phyloP scores from a whole-genome alignment of 2,113 vertebrate genomes.

The Lepisosteus osseus region DNA sequence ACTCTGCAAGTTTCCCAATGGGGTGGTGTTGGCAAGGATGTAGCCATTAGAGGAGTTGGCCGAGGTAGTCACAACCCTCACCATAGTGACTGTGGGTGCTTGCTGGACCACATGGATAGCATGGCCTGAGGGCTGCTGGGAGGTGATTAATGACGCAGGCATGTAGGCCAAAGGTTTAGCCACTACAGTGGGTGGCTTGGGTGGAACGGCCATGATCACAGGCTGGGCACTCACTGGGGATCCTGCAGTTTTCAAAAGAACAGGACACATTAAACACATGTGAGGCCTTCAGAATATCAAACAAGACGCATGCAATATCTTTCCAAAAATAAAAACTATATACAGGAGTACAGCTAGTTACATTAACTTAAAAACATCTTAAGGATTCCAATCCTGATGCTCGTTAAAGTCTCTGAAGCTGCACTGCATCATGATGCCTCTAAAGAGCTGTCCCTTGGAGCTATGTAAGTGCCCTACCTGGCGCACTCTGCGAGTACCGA shows the following conservation, averaged over 20 bases:
- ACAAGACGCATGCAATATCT: too few relatives aligned
- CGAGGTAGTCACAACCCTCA: constrained; percentile 81
- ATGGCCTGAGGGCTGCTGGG: constrained; percentile 72
- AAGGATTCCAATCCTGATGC: too few relatives aligned
- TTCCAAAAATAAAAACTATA: too few relatives aligned
- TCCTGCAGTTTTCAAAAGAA: constrained; percentile 54
- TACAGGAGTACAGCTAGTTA: too few relatives aligned
- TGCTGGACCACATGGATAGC: constrained; percentile 86
- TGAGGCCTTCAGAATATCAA: too few relatives aligned
- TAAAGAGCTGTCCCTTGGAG: too few relatives aligned
- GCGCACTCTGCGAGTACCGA: constrained; percentile 92
- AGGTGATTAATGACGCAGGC: constrained; percentile 77
- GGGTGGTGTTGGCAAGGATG: constrained; percentile 72
- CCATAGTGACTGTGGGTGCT: constrained; percentile 88
- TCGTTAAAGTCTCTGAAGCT: too few relatives aligned
- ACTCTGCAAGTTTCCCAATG: constrained; percentile 55
- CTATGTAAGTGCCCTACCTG: constrained; percentile 67
- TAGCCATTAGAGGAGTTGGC: constrained; percentile 85
- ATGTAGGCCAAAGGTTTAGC: constrained; percentile 85
- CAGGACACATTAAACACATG: too few relatives aligned
- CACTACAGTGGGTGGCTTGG: constrained; percentile 68
- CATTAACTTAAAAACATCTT: too few relatives aligned
- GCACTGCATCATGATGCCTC: too few relatives aligned
- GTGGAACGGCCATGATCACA: constrained; percentile 90
- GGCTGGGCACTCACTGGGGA: constrained; percentile 90